Evolutionary conservation across 2,113 vertebrate species (phyloP).

Genomic region (Solea senegalensis): DNA sequence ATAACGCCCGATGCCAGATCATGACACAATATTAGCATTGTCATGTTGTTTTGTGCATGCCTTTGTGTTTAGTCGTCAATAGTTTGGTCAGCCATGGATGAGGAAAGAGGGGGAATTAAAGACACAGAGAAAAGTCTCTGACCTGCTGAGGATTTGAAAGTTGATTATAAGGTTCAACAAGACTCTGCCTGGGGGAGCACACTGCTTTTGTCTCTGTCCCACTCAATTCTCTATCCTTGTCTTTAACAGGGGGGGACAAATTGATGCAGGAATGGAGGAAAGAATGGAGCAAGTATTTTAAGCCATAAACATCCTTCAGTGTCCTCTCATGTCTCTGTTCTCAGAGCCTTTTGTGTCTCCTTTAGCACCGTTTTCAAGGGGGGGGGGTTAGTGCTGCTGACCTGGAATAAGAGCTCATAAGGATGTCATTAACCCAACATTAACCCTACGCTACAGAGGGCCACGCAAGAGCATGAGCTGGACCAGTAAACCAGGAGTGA

Average conservation of each 20-base stretch:
- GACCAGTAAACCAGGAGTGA: conserved; percentile 9
- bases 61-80: conserved; percentile 34
- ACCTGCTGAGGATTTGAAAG: conserved; percentile 46
- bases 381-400: conserved; percentile 38
- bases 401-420: conserved; percentile 75
- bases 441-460: conserved; percentile 61
- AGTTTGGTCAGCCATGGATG: not conserved
- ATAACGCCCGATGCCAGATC: conserved; percentile 12
- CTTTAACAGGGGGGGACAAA: conserved; percentile 38
- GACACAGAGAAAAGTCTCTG: conserved; percentile 37
- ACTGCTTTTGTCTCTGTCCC: conserved; percentile 61
- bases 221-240: conserved; percentile 48
- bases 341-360: conserved; percentile 67
- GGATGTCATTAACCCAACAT: conserved; percentile 75
- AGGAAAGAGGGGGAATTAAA: conserved; percentile 23
- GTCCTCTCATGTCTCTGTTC: conserved; percentile 66
- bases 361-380: conserved; percentile 39
- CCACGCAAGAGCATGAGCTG: conserved; percentile 6
- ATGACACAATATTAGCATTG: conserved; percentile 20
- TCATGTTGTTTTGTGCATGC: conserved; percentile 21
- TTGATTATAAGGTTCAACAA: conserved; percentile 57
- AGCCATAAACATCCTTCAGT: conserved; percentile 73
- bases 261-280: conserved; percentile 22
- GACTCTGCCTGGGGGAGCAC: conserved; percentile 32
- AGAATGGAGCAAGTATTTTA: conserved; percentile 57